Percentiles rank a stretch among this genome's conserved stretches.
Evolutionary conservation across 2,797 vertebrate genomes (phyloP).

Genomic region (Vipera latastei): DNA sequence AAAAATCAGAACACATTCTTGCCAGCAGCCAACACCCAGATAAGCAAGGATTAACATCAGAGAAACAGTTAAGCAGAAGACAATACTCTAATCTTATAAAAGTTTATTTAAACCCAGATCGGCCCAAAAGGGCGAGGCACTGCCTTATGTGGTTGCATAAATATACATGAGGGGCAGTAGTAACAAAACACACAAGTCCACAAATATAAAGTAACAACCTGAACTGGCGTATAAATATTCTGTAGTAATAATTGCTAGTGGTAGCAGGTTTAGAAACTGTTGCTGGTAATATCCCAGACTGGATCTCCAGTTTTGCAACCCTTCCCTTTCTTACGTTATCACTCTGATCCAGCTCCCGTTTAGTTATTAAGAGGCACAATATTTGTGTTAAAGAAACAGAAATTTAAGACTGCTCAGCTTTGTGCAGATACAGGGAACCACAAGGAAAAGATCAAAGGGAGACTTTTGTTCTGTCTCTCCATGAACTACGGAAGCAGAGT

Average conservation of each 20-base stretch:
- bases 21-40: neutral
- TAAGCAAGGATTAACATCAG: neutral
- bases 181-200: neutral
- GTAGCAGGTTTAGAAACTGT: neutral
- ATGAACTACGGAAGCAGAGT: neutral
- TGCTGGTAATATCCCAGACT: neutral
- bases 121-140: slow-evolving; percentile 21
- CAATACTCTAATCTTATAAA: slow-evolving; percentile 12
- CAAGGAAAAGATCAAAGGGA: neutral
- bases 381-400: neutral
- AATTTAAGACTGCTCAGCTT: neutral
- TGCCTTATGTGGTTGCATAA: slow-evolving; percentile 15
- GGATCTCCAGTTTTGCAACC: neutral
- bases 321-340: neutral
- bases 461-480: neutral
- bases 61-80: neutral
- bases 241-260: neutral
- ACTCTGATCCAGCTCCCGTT: neutral
- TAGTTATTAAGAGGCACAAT: neutral
- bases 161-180: slow-evolving; percentile 7
- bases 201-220: slow-evolving; percentile 14
- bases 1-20: neutral
- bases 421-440: neutral
- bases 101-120: slow-evolving; percentile 17
- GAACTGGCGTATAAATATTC: slow-evolving; percentile 14